Evolutionary conservation across 2,888 invertebrate genomes (phyloP).

Genomic region (Celastrina argiolus): DNA sequence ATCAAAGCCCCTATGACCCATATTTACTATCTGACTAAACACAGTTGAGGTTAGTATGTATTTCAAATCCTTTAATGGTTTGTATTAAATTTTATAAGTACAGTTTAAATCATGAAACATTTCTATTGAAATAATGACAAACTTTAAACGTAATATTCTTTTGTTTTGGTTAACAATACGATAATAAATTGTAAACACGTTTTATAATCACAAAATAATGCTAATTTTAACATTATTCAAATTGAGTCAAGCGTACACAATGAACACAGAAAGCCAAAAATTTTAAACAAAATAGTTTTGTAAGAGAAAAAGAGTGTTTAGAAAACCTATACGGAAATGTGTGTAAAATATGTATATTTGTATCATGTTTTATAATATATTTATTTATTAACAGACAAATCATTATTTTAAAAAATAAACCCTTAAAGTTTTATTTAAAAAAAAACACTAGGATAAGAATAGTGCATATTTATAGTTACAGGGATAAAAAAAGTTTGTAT

Average conservation of each 20-base stretch:
- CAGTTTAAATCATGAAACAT: too few relatives aligned
- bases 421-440: not conserved
- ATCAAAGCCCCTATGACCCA: too few relatives aligned
- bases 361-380: not conserved
- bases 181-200: too few relatives aligned
- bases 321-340: not conserved
- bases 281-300: not conserved
- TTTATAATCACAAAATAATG: not conserved
- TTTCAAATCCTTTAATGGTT: too few relatives aligned
- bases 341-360: not conserved
- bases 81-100: too few relatives aligned
- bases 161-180: too few relatives aligned
- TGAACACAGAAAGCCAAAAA: conserved; percentile 1
- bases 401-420: not conserved
- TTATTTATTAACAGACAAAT: not conserved
- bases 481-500: too few relatives aligned
- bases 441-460: not conserved
- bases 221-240: not conserved
- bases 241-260: not conserved
- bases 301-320: not conserved
- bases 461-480: not conserved
- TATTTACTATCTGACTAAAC: too few relatives aligned
- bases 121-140: too few relatives aligned
- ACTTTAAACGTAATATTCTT: too few relatives aligned
- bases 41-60: too few relatives aligned